Evolutionary conservation across 2,797 vertebrate species (phyloP).

Genomic region (Pseudochaenichthys georgianus): DNA sequence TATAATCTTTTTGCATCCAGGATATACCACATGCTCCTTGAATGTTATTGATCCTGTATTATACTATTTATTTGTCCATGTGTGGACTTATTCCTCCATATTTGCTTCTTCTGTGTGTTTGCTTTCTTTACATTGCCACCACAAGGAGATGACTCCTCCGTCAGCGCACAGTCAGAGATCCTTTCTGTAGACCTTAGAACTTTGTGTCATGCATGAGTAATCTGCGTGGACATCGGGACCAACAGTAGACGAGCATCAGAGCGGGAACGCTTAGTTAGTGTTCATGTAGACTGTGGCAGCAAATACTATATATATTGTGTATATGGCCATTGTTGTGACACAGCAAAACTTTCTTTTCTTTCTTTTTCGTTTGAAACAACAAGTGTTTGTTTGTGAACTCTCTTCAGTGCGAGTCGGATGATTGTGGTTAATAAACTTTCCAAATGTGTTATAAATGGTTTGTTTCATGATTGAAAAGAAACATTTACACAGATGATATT

Average conservation of each 20-base stretch:
- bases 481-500: neutral
- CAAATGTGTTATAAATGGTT: constrained; percentile 57
- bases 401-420: constrained; percentile 79
- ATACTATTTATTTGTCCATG: constrained; percentile 76
- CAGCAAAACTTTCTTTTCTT: constrained; percentile 54
- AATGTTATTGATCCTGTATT: constrained; percentile 77
- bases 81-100: constrained; percentile 61
- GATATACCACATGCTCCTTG: constrained; percentile 59
- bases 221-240: constrained; percentile 71
- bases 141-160: constrained; percentile 12
- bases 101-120: constrained; percentile 50
- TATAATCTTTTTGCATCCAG: constrained; percentile 13
- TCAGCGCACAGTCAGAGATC: constrained; percentile 38
- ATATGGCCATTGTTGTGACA: constrained; percentile 48
- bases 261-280: constrained; percentile 24
- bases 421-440: constrained; percentile 87
- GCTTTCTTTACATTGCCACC: constrained; percentile 34
- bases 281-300: constrained; percentile 41
- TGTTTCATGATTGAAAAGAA: constrained; percentile 14
- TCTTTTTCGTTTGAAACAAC: constrained; percentile 55
- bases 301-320: constrained; percentile 8
- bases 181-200: constrained; percentile 34
- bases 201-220: constrained; percentile 52
- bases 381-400: constrained; percentile 78
- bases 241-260: constrained; percentile 51